Evolutionary conservation across 2,113 vertebrate genomes (phyloP).

Genomic region (Apistogramma diplotaenia): DNA sequence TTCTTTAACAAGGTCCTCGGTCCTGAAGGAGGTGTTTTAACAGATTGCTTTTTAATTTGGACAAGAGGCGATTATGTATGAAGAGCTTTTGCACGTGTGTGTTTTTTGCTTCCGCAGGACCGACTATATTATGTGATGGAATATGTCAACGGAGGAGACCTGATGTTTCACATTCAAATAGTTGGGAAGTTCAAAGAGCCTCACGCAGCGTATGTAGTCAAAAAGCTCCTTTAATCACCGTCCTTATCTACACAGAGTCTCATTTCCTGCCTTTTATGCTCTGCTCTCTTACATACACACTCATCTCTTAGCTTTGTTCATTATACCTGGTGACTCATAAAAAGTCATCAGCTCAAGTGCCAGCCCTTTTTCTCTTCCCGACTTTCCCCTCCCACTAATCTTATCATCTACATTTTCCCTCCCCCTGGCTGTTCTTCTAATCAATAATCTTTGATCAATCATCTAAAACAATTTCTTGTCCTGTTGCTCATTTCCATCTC

Average conservation of each 20-base stretch:
- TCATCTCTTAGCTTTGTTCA: constrained; percentile 49
- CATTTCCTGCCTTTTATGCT: constrained; percentile 30
- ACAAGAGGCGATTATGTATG: constrained; percentile 40
- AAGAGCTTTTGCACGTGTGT: background rate
- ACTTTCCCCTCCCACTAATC: constrained; percentile 44
- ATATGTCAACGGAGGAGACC: constrained; percentile 90
- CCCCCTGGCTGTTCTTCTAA: constrained; percentile 41
- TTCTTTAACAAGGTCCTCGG: constrained; percentile 61
- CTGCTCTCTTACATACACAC: constrained; percentile 17
- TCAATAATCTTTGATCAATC: constrained; percentile 71
- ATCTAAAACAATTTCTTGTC: constrained; percentile 41
- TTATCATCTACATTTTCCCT: constrained; percentile 24
- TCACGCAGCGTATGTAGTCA: constrained; percentile 85
- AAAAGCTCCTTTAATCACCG: constrained; percentile 29
- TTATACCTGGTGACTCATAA: constrained; percentile 37
- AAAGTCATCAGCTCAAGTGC: constrained; percentile 32
- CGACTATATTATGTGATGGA: constrained; percentile 95
- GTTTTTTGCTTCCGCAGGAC: constrained; percentile 75
- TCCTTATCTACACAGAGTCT: constrained; percentile 20
- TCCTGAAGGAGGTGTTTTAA: constrained; percentile 55
- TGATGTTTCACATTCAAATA: constrained; percentile 95
- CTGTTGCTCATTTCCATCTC: constrained; percentile 44
- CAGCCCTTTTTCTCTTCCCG: background rate
- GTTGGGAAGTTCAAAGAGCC: constrained; percentile 93
- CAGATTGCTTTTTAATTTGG: constrained; percentile 66